Percentiles rank a stretch among this genome's conserved stretches.
Conservation (phyloP, 2,113 vertebrate species). For the Syngnathus scovelli region DNA sequence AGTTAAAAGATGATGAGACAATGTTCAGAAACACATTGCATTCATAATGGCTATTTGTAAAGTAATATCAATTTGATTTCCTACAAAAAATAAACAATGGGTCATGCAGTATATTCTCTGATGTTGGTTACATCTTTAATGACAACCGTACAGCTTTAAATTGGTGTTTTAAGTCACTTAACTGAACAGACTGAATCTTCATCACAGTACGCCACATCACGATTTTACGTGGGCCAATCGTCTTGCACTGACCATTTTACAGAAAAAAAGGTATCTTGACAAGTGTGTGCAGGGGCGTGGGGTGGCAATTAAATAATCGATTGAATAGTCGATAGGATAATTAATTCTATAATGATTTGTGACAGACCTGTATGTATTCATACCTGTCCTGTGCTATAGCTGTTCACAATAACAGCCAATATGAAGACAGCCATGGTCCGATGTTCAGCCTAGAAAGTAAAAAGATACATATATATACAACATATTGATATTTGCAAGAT, state of each 20-base stretch:
- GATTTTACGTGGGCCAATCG: no score
- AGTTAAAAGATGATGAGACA: neutral
- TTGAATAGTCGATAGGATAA: no score
- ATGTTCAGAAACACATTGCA: neutral
- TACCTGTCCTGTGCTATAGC: constrained; percentile 94
- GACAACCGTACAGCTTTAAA: no score
- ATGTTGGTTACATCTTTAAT: neutral
- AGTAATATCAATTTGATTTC: neutral
- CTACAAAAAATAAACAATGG: neutral
- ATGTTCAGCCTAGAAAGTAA: constrained; percentile 82
- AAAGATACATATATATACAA: neutral
- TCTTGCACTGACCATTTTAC: no score
- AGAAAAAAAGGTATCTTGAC: no score
- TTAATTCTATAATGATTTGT: no score
- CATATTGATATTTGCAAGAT: neutral
- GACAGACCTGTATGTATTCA: neutral
- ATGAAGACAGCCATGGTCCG: constrained; percentile 98
- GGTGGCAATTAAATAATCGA: no score
- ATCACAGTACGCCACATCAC: no score
- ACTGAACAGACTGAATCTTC: no score
- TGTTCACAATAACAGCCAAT: constrained; percentile 94
- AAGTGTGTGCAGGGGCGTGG: no score
- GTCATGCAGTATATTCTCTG: neutral
- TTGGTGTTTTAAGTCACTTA: no score
- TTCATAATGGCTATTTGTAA: neutral